Conservation (phyloP, 64 coral and sea anemone genomes). For the Trachythela sp. region DNA sequence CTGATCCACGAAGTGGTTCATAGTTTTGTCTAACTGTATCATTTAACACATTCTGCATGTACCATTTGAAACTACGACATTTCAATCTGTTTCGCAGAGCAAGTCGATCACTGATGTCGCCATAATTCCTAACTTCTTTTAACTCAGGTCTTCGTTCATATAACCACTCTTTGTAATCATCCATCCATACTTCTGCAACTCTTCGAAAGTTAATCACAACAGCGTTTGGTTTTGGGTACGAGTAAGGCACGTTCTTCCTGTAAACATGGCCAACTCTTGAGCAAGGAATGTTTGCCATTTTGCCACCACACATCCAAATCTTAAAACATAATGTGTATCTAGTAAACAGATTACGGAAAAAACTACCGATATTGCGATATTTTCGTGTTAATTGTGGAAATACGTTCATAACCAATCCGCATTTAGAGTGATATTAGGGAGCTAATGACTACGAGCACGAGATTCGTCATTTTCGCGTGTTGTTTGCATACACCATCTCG, state of each 20-base stretch:
- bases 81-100: background rate
- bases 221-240: conserved; percentile 89
- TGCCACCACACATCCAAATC: conserved; percentile 97
- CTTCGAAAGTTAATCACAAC: conserved; percentile 81
- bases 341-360: background rate
- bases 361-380: background rate
- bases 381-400: no score
- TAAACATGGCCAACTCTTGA: conserved; percentile 93
- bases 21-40: conserved; percentile 13
- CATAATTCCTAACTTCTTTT: background rate
- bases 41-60: background rate
- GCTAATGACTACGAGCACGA: no score
- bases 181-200: conserved; percentile 99
- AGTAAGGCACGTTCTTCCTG: conserved; percentile 84
- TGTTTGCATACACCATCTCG: no score
- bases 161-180: conserved; percentile 92
- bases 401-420: no score
- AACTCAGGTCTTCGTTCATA: conserved; percentile 1
- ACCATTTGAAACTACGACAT: conserved; percentile 1
- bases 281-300: conserved; percentile 96
- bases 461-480: no score
- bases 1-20: conserved; percentile 4
- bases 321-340: background rate
- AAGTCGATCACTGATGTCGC: conserved; percentile 11
- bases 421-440: no score